A percentile compares a stretch with the other conserved stretches of the same genome.
Conservation (phyloP, 2,113 vertebrate species). For the Nasalis larvatus region DNA sequence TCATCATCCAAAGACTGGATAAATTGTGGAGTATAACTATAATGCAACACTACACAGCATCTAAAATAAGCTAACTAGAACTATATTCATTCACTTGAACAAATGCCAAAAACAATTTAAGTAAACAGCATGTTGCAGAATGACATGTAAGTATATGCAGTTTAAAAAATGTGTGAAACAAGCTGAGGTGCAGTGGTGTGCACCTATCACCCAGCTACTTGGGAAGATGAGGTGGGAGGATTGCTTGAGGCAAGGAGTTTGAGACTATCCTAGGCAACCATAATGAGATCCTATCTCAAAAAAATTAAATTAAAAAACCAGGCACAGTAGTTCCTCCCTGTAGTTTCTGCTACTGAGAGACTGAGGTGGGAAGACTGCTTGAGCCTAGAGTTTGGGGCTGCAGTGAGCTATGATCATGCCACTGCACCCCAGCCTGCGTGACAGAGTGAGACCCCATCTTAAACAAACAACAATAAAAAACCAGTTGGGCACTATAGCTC, state of each 20-base stretch:
- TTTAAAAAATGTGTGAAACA: background rate
- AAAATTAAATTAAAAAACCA: background rate
- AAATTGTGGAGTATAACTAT: background rate
- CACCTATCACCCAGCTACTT: background rate
- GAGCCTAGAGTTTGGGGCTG: background rate
- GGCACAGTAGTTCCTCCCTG: background rate
- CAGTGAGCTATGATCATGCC: background rate
- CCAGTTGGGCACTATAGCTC: no score
- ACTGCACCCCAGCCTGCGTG: background rate
- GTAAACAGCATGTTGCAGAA: constrained; percentile 24
- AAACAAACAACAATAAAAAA: no score
- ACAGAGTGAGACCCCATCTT: no score
- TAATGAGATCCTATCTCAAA: background rate
- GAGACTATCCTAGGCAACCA: background rate
- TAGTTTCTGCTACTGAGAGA: background rate
- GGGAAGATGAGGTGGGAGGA: background rate
- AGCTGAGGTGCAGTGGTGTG: background rate
- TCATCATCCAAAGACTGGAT: background rate
- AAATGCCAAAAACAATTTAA: constrained; percentile 44
- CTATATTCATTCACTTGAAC: constrained; percentile 2
- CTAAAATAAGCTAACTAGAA: constrained; percentile 40
- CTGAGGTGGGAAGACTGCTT: background rate
- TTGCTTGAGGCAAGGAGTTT: background rate
- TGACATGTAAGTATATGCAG: background rate
- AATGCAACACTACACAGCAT: background rate